phyloP scores from a whole-genome alignment of 2,113 vertebrate genomes.

The Atherinomorus stipes region DNA sequence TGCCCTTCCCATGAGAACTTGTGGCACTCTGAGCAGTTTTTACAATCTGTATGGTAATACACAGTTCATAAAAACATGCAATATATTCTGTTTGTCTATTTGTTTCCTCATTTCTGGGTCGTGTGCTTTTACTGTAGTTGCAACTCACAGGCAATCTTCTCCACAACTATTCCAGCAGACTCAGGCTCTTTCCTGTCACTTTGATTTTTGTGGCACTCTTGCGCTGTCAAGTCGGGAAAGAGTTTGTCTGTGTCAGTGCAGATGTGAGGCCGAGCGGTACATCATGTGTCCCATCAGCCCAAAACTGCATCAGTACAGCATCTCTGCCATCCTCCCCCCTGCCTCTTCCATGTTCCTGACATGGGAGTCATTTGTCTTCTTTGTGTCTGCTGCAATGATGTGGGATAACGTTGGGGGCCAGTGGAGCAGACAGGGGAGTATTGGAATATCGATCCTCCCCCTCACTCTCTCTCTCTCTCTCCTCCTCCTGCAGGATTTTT shows the following conservation, averaged over 20 bases:
- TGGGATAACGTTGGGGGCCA: conserved; percentile 73
- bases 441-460: conserved; percentile 78
- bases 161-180: conserved; percentile 40
- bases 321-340: not conserved
- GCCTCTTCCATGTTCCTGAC: conserved; percentile 57
- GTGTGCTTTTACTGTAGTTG: conserved; percentile 32
- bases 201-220: conserved; percentile 33
- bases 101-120: conserved; percentile 53
- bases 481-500: conserved; percentile 50
- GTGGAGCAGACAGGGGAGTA: conserved; percentile 76
- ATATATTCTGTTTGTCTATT: conserved; percentile 45
- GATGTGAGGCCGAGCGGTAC: conserved; percentile 46
- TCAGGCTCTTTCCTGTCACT: conserved; percentile 38
- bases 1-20: conserved; percentile 24
- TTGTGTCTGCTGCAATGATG: conserved; percentile 70
- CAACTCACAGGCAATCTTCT: conserved; percentile 42
- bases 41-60: conserved; percentile 3
- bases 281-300: conserved; percentile 47
- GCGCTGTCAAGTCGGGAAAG: conserved; percentile 25
- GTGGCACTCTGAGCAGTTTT: conserved; percentile 33
- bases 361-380: conserved; percentile 77
- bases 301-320: conserved; percentile 19
- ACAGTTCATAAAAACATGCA: conserved; percentile 51
- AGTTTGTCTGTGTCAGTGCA: conserved; percentile 48
- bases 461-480: conserved; percentile 48